Percentiles rank a stretch among this genome's conserved stretches.
phyloP scores from a whole-genome alignment of 2,888 invertebrate genomes.

The Escarpia spicata region DNA sequence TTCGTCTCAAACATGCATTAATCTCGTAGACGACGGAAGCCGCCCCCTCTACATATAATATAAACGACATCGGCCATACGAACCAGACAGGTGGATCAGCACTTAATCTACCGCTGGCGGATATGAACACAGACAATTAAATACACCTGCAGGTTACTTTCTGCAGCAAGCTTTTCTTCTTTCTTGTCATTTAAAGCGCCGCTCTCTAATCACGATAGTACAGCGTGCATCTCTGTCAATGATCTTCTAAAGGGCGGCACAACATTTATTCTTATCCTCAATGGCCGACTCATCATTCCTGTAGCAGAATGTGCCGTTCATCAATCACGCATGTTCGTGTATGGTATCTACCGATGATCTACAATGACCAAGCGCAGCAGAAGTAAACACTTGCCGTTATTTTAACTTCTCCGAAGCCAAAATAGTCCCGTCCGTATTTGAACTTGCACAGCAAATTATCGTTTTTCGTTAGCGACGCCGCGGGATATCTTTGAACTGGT shows the following conservation, averaged over 20 bases:
- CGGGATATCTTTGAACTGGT: not conserved
- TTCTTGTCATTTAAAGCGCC: not conserved
- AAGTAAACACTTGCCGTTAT: not conserved
- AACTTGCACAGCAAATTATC: not conserved
- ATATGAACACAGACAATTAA: not conserved
- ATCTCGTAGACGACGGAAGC: not conserved
- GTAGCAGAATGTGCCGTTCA: not conserved
- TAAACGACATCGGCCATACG: not conserved
- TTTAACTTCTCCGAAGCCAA: not conserved
- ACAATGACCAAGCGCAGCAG: not conserved
- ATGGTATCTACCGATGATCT: not conserved
- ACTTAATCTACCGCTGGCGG: not conserved
- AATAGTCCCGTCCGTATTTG: not conserved
- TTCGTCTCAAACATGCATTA: constrained; percentile 1
- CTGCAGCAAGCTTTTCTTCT: not conserved
- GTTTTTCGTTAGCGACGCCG: not conserved
- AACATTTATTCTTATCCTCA: not conserved
- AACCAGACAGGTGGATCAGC: not conserved
- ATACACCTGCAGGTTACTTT: not conserved
- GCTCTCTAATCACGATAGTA: not conserved
- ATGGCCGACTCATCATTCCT: not conserved
- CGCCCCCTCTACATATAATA: not conserved
- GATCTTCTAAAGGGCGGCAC: not conserved
- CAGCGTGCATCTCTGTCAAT: not conserved
- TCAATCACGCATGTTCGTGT: not conserved